A percentile compares a stretch with the other conserved stretches of the same genome.
These are phyloP conservation scores for Ladona fulva DNA, from an alignment of 1,140 invertebrate species.

Conservation along the genomic window DNA sequence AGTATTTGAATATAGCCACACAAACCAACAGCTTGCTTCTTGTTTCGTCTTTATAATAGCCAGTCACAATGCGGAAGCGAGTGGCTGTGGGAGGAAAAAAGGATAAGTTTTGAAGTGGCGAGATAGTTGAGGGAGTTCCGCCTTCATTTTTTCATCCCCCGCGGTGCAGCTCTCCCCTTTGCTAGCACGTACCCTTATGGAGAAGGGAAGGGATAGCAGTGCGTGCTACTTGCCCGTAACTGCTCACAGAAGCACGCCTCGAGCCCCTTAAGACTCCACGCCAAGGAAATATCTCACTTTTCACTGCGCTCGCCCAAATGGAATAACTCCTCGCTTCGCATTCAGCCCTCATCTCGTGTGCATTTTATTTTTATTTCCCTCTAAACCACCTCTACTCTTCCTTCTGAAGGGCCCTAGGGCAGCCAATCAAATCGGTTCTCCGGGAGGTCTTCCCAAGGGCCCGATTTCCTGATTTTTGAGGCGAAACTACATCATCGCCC, in stretches of 20 bases:
- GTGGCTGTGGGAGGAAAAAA: too few relatives aligned
- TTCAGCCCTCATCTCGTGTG: not conserved
- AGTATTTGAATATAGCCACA: too few relatives aligned
- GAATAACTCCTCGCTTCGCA: not conserved
- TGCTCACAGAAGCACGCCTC: not conserved
- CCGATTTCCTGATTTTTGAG: conserved; percentile 9
- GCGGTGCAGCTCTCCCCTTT: not conserved
- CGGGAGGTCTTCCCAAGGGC: not conserved
- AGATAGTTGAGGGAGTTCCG: too few relatives aligned
- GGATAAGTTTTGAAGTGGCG: too few relatives aligned
- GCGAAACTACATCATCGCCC: not conserved
- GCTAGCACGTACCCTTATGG: not conserved
- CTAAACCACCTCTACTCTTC: not conserved
- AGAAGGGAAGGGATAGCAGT: not conserved
- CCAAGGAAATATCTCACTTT: not conserved
- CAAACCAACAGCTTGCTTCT: too few relatives aligned
- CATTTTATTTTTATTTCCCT: conserved; percentile 4
- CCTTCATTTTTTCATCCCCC: not conserved
- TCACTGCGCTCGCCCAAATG: not conserved
- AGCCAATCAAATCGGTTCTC: conserved; percentile 1
- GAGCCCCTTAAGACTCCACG: not conserved
- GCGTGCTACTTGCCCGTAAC: not conserved
- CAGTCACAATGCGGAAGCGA: too few relatives aligned
- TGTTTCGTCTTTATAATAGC: too few relatives aligned
- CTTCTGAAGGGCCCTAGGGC: not conserved